Conservation (phyloP, 2,888 invertebrate species). For the Synergus japonicus region DNA sequence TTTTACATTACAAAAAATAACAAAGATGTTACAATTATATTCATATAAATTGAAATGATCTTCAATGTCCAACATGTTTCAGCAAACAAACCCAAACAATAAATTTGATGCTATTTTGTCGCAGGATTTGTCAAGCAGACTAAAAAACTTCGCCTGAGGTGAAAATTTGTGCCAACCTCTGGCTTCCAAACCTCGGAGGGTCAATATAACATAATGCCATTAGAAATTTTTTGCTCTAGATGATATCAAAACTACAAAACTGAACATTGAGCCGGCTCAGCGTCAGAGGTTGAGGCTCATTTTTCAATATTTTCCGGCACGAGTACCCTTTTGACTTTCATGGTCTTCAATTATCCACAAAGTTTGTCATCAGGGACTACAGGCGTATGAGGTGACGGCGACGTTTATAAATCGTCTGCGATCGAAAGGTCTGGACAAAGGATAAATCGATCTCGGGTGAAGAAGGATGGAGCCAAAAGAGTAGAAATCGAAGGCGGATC, state of each 20-base stretch:
- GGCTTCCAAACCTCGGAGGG: constrained; percentile 15
- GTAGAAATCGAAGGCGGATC: constrained; percentile 47
- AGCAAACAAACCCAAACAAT: not conserved
- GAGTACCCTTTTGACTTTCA: constrained; percentile 35
- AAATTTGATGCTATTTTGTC: not conserved
- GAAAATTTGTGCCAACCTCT: constrained; percentile 42
- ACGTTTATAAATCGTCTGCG: constrained; percentile 52
- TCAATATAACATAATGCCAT: not conserved
- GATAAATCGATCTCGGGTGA: constrained; percentile 22
- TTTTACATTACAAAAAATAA: too few species aligned
- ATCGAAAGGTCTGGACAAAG: constrained; percentile 3
- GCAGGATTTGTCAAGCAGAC: constrained; percentile 41
- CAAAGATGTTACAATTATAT: not conserved
- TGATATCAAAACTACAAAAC: not conserved
- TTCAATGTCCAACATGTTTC: not conserved
- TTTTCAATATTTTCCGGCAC: constrained; percentile 25
- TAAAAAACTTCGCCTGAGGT: constrained; percentile 26
- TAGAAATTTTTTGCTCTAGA: not conserved
- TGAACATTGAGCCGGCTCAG: not conserved
- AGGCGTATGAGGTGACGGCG: constrained; percentile 40
- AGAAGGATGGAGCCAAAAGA: constrained; percentile 24
- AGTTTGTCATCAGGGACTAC: constrained; percentile 31
- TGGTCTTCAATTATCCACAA: constrained; percentile 34
- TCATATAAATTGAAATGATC: not conserved
- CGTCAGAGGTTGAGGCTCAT: not conserved